Evolutionary conservation across 2,888 invertebrate genomes (phyloP), one percentile per base, ranked within the genome.

Genomic region (Macroteleia sp.): DNA sequence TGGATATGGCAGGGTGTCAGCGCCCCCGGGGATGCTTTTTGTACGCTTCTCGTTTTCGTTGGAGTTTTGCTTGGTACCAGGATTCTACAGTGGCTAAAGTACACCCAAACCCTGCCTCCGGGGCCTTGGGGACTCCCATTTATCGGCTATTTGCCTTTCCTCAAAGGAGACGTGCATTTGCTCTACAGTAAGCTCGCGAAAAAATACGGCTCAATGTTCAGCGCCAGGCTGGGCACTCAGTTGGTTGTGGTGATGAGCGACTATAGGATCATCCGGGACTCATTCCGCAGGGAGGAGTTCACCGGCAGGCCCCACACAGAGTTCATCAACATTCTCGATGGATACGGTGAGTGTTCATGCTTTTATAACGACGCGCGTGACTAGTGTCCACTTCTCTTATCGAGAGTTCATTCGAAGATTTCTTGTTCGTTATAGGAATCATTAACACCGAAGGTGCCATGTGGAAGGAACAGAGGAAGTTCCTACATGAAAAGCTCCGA

Each of bases 391-490:
- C 70, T 10, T 30, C 30, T n/a, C n/a, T n/a, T n/a, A n/a, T n/a
- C n/a, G 32, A 10, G 10, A 32, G 5, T 32, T 32, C 32, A 32
- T 48, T 32, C 9, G 32, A n/a, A 10, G 25, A 6, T 52, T 34
- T 36, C 1, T 56, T 12, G 10, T 32, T 17, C 12, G 30, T 82
- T 85, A 52, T 93, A 97, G 98, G 98, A 84, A 95, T 98, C 84
- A 95, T 97, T 88, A 97, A 98, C 91, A 96, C 96, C 85, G 96
- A 96, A 82, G 97, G 97, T 77, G 94, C 95, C 82, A 92, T 97
- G 85, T 98, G 98, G 98, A 97, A 97, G 91, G 96, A 95, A 86
- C 97, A 98, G 90, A 93, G 97, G 71, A 94, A 95, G 81, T 98
- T 97, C 92, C 93, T 97, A 56, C 97, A 97, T 89, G 96, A 96